Conservation (phyloP, 2,797 vertebrate genomes). For the Diglossa cyanea region DNA sequence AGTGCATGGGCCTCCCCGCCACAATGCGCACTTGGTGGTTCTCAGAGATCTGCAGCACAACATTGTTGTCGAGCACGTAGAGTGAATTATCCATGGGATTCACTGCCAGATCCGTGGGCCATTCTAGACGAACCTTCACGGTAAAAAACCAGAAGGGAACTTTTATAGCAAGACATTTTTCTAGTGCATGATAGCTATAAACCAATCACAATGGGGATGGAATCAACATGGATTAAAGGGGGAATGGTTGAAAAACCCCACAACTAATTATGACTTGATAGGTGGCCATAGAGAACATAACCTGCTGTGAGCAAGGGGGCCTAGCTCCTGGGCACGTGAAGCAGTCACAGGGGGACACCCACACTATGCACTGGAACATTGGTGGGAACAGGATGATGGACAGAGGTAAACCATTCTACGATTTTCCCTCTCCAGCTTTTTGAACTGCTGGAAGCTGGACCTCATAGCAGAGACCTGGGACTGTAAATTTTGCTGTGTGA, state of each 20-base stretch:
- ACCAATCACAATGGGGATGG: neutral
- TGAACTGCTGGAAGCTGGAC: neutral
- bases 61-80: conserved; percentile 95
- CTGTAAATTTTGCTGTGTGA: neutral
- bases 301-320: neutral
- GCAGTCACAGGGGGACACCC: neutral
- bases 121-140: conserved; percentile 91
- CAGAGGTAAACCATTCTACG: neutral
- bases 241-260: neutral
- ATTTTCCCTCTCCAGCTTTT: neutral
- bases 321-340: neutral
- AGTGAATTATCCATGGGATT: conserved; percentile 98
- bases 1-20: conserved; percentile 96
- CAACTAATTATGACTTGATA: neutral
- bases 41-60: conserved; percentile 96
- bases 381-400: neutral
- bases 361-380: neutral
- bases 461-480: neutral
- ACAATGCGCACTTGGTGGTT: conserved; percentile 97
- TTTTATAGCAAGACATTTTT: neutral
- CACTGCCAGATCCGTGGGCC: conserved; percentile 95
- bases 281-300: neutral
- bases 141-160: neutral
- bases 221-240: neutral
- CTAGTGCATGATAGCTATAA: neutral